Evolutionary conservation across 2,113 vertebrate genomes (phyloP), one percentile per base, ranked within the genome.

Genomic region (Axis porcinus): DNA sequence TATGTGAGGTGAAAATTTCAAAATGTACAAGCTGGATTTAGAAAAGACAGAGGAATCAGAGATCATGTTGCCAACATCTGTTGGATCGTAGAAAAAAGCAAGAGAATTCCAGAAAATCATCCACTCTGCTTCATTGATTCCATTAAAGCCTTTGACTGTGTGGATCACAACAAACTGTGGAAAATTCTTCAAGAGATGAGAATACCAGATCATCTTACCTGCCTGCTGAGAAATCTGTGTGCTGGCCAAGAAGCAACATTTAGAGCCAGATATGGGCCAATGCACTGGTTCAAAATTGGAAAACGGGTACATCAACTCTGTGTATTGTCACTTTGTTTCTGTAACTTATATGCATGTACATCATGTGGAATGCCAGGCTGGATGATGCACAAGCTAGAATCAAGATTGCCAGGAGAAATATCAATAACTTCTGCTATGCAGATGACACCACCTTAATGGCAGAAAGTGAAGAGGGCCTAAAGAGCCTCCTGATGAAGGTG

Each of bases 341-440:
- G n/a, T 67, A 67, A n/a, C 33, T n/a, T 36, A 70, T 23, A 70
- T n/a, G 9, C 19, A 36, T 5, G 64, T 6, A 70, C n/a, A 12
- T 70, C n/a, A 36, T 36, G 2, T 1, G 9, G 21, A 40, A 23
- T 40, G 10, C 5, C 2, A 19, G 36, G 2, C 17, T 70, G 2
- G 5, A 40, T 70, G n/a, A 70, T 36, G 4, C 67, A 70, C n/a
- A 70, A 70, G 67, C 67, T 70, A 6, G 67, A 67, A 40, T 40
- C 17, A 70, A 36, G 19, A 70, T 21, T 70, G 2, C 3, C 2
- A 17, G 67, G 67, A 70, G n/a, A 70, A 70, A 70, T 21, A 36
- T 36, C 67, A 70, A 70, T 11, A n/a, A 36, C 4, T 19, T 70
- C n/a, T 19, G 19, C 36, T 36, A 70, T 23, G 9, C 67, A 36